Evolutionary conservation across 2,888 invertebrate species (phyloP).

Genomic region (Megalurothrips usitatus): DNA sequence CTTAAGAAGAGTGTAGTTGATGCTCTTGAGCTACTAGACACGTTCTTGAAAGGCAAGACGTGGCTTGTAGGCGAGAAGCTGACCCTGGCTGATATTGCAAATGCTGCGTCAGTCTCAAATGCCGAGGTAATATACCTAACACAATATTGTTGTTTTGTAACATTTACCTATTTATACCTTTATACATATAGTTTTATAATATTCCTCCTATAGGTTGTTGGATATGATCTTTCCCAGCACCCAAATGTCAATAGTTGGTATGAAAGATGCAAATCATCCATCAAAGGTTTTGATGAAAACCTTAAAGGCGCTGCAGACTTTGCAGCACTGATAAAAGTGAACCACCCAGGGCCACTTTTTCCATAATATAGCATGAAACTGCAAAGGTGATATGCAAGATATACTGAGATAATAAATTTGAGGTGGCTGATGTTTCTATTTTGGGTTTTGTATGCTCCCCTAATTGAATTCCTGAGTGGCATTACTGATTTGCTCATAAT

Average conservation of each 20-base stretch:
- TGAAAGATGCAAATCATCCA: constrained; percentile 41
- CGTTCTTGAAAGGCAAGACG: background rate
- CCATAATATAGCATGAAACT: background rate
- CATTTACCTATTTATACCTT: background rate
- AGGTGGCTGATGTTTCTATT: background rate
- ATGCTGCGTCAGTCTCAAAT: background rate
- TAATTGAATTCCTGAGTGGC: background rate
- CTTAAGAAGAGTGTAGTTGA: background rate
- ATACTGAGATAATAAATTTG: background rate
- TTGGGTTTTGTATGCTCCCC: background rate
- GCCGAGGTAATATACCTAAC: background rate
- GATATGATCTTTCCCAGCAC: constrained; percentile 18
- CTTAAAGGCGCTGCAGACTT: background rate
- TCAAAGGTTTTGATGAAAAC: constrained; percentile 43
- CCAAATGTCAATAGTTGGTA: constrained; percentile 41
- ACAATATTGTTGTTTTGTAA: background rate
- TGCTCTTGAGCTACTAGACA: background rate
- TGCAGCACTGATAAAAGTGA: background rate
- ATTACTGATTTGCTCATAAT: too few species aligned
- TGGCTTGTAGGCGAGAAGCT: background rate
- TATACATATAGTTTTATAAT: background rate
- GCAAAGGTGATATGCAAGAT: background rate
- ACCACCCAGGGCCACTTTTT: background rate
- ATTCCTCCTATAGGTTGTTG: constrained; percentile 20
- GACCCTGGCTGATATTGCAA: background rate